phyloP scores from a whole-genome alignment of 2,113 vertebrate species.

The Toxotes chatareus region DNA sequence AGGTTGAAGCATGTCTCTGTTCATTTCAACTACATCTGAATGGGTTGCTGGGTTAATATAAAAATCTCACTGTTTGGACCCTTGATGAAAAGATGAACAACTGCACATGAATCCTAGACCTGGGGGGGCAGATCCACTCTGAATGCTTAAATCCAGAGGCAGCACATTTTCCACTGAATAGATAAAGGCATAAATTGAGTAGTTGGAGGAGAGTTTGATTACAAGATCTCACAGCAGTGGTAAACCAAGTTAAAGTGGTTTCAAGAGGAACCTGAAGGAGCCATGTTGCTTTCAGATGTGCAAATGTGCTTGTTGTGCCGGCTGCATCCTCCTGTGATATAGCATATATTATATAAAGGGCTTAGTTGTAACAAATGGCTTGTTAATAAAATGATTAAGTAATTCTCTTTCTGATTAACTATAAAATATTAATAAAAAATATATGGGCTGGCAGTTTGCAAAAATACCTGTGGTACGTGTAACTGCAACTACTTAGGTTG shows the following conservation, averaged over 20 bases:
- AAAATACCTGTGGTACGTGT: not conserved
- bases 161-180: constrained; percentile 11
- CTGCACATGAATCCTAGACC: not conserved
- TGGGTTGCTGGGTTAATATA: constrained; percentile 1
- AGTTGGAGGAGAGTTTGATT: not conserved
- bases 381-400: not conserved
- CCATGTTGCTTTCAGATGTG: not conserved
- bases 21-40: constrained; percentile 18
- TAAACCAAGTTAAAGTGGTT: not conserved
- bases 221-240: not conserved
- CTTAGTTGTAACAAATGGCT: too few species aligned
- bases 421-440: not conserved
- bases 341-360: not conserved
- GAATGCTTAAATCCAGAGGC: not conserved
- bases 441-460: not conserved
- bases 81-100: not conserved
- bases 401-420: not conserved
- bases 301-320: not conserved
- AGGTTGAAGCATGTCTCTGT: not conserved
- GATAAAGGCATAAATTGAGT: not conserved
- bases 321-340: not conserved
- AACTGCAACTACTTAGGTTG: not conserved
- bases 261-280: not conserved
- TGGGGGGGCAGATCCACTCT: not conserved
- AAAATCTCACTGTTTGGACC: constrained; percentile 5